These are phyloP conservation scores for Alligator sinensis DNA, from an alignment of 2,113 vertebrate genomes.

Conservation along the genomic window DNA sequence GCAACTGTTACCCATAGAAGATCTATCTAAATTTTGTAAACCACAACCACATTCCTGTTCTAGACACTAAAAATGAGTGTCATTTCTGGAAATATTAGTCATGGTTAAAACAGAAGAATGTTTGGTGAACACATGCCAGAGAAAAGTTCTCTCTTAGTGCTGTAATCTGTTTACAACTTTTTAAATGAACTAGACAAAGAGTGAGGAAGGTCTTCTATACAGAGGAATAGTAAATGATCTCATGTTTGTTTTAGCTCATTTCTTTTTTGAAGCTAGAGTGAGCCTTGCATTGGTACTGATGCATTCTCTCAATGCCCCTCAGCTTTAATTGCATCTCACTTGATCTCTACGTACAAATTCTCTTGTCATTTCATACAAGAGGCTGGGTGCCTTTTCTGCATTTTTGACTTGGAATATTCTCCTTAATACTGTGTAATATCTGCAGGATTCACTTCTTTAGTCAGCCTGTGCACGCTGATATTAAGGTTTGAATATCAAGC, in stretches of 20 bases:
- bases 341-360: not conserved
- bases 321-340: not conserved
- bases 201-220: constrained; percentile 65
- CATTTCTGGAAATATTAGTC: constrained; percentile 34
- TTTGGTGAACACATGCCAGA: constrained; percentile 55
- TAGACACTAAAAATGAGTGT: constrained; percentile 16
- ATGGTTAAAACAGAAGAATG: constrained; percentile 10
- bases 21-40: not conserved
- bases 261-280: constrained; percentile 41
- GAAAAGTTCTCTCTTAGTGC: constrained; percentile 46
- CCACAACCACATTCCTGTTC: not conserved
- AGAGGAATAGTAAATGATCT: constrained; percentile 67
- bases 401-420: not conserved
- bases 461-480: not conserved
- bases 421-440: not conserved
- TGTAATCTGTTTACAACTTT: constrained; percentile 66
- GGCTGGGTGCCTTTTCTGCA: not conserved
- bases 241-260: constrained; percentile 64
- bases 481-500: not conserved
- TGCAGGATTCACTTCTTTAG: not conserved
- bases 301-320: constrained; percentile 3
- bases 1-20: not conserved
- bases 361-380: not conserved
- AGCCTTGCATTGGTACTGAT: constrained; percentile 10
- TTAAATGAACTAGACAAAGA: constrained; percentile 71